phyloP scores from a whole-genome alignment of 1,140 invertebrate genomes.

The Dendroctonus ponderosae region DNA sequence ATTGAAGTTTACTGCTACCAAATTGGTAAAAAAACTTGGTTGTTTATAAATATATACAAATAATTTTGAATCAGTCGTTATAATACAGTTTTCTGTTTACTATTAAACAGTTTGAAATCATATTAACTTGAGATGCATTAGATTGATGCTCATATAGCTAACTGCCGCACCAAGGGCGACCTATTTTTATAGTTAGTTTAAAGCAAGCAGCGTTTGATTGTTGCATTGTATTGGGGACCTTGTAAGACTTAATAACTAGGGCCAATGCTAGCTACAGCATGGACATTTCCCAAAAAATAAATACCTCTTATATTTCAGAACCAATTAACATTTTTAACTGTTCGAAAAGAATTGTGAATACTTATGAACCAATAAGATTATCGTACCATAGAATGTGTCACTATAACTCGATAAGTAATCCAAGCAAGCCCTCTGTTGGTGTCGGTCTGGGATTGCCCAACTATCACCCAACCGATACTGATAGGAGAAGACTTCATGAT shows the following conservation, averaged over 20 bases:
- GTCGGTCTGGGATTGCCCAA: conserved; percentile 85
- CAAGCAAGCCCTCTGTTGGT: conserved; percentile 81
- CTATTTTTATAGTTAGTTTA: too few relatives aligned
- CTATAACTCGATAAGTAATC: conserved; percentile 90
- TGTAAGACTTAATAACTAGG: too few relatives aligned
- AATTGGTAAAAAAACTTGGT: conserved; percentile 57
- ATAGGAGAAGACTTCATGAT: conserved; percentile 74
- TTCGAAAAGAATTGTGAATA: conserved; percentile 58
- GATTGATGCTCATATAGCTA: too few relatives aligned
- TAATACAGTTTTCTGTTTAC: too few relatives aligned
- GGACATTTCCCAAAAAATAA: too few relatives aligned
- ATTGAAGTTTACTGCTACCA: conserved; percentile 91
- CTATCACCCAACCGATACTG: conserved; percentile 76
- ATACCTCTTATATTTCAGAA: conserved; percentile 55
- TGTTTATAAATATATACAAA: background rate
- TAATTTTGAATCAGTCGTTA: background rate
- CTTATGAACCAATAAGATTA: conserved; percentile 79
- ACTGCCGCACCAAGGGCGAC: too few relatives aligned
- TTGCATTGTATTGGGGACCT: too few relatives aligned
- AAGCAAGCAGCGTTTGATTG: too few relatives aligned
- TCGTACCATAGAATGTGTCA: conserved; percentile 89
- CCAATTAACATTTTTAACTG: conserved; percentile 91
- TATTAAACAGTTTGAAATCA: too few relatives aligned
- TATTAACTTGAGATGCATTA: too few relatives aligned
- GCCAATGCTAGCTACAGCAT: too few relatives aligned